A percentile compares a stretch with the other conserved stretches of the same genome.
These are phyloP conservation scores for Scaptomyza parva DNA, from an alignment of 2,888 invertebrate species.

Conservation along the genomic window DNA sequence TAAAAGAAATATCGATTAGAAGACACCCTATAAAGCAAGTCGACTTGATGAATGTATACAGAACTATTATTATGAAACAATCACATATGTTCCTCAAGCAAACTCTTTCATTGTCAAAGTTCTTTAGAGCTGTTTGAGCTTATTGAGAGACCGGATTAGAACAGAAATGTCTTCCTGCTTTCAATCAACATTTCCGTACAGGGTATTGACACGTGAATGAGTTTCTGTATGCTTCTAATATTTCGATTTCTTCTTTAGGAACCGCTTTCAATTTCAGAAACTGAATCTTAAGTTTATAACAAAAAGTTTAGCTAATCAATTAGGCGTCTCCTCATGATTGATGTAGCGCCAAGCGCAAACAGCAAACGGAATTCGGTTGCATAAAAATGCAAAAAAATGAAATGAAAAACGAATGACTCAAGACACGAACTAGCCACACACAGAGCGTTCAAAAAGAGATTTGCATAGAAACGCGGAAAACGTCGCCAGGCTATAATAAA, in stretches of 20 bases:
- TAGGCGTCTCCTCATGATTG: constrained; percentile 64
- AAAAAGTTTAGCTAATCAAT: constrained; percentile 42
- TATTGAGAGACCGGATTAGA: neutral
- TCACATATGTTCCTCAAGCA: neutral
- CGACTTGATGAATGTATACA: no score
- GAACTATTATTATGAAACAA: no score
- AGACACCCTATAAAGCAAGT: neutral
- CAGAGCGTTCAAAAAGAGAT: constrained; percentile 31
- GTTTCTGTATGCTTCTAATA: constrained; percentile 28
- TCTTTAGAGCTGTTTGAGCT: neutral
- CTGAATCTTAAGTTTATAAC: no score
- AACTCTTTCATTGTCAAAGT: neutral
- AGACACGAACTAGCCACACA: constrained; percentile 76
- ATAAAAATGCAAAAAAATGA: no score
- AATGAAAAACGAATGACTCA: constrained; percentile 70
- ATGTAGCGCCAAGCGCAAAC: constrained; percentile 39
- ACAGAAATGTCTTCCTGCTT: no score
- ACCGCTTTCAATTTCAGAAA: constrained; percentile 17
- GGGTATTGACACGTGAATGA: constrained; percentile 19
- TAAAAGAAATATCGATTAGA: neutral
- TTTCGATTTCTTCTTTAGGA: constrained; percentile 11
- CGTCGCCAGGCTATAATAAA: constrained; percentile 68
- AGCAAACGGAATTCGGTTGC: constrained; percentile 32
- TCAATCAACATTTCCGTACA: no score
- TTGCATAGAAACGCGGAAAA: constrained; percentile 66